These are phyloP conservation scores for Petrolisthes cinctipes DNA, from an alignment of 2,888 invertebrate species.

Conservation along the genomic window DNA sequence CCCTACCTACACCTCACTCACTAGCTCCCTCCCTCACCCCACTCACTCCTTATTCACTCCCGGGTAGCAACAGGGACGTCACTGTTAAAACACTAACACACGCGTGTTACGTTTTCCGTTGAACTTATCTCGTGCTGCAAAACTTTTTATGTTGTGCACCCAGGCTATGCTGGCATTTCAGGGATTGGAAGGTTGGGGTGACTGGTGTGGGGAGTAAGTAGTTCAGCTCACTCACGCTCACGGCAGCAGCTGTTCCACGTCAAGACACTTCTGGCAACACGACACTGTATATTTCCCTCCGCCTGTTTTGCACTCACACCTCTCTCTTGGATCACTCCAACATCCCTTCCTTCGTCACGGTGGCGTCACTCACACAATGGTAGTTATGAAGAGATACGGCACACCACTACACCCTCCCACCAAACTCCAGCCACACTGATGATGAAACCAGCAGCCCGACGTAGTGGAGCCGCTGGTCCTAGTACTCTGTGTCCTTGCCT, in stretches of 20 bases:
- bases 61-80: slow-evolving; percentile 23
- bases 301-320: not conserved
- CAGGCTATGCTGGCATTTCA: not conserved
- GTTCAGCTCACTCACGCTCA: not conserved
- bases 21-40: not conserved
- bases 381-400: not conserved
- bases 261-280: slow-evolving; percentile 3
- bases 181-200: not conserved
- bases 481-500: slow-evolving; percentile 23
- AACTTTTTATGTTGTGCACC: not conserved
- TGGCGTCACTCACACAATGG: not conserved
- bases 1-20: not conserved
- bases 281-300: not conserved
- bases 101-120: slow-evolving; percentile 5
- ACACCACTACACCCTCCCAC: not conserved
- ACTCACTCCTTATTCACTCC: not conserved
- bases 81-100: not conserved
- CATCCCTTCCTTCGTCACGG: not conserved
- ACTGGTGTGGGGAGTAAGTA: slow-evolving; percentile 8
- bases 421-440: not conserved
- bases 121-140: not conserved
- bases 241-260: slow-evolving; percentile 17
- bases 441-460: slow-evolving; percentile 16
- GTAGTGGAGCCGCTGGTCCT: slow-evolving; percentile 19
- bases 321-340: not conserved